Percentiles rank a stretch among this genome's conserved stretches.
phyloP scores from a whole-genome alignment of 2,888 invertebrate genomes.

The Tenthredo mesomela region DNA sequence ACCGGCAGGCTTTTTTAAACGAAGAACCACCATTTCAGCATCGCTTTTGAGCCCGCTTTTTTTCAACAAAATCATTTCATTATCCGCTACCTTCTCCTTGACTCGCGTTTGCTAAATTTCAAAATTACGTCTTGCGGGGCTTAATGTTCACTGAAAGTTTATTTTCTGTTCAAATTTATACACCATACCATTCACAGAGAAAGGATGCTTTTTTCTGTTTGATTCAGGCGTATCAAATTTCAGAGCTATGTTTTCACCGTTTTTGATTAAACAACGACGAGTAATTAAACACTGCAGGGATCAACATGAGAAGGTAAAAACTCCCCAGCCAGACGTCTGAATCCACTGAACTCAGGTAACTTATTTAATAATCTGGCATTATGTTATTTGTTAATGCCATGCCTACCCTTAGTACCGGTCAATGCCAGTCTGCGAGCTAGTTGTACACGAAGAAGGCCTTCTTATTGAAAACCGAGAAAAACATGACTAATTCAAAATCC shows the following conservation, averaged over 20 bases:
- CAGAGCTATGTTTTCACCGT: not conserved
- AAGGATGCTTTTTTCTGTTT: not conserved
- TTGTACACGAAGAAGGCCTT: not conserved
- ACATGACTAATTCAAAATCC: not conserved
- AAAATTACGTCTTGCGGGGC: not conserved
- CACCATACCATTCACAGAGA: not conserved
- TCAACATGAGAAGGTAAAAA: not conserved
- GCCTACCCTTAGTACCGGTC: not conserved
- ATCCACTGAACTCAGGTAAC: not conserved
- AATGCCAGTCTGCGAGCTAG: not conserved
- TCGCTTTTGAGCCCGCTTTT: slow-evolving; percentile 10
- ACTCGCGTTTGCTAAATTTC: slow-evolving; percentile 5
- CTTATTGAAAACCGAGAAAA: not conserved
- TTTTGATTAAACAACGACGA: slow-evolving; percentile 5
- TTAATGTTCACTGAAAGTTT: not conserved
- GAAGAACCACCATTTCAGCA: slow-evolving; percentile 19
- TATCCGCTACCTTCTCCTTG: slow-evolving; percentile 19
- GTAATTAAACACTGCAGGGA: not conserved
- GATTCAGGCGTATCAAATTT: slow-evolving; percentile 16
- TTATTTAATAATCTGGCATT: slow-evolving; percentile 9
- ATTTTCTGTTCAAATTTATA: not conserved
- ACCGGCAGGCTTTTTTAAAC: not conserved
- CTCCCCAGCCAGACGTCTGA: not conserved
- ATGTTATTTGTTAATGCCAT: not conserved
- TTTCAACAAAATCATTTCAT: slow-evolving; percentile 31